Base-by-base conservation (phyloP, 2,888 invertebrate genomes). In the Balanococcus diminutus region DNA sequence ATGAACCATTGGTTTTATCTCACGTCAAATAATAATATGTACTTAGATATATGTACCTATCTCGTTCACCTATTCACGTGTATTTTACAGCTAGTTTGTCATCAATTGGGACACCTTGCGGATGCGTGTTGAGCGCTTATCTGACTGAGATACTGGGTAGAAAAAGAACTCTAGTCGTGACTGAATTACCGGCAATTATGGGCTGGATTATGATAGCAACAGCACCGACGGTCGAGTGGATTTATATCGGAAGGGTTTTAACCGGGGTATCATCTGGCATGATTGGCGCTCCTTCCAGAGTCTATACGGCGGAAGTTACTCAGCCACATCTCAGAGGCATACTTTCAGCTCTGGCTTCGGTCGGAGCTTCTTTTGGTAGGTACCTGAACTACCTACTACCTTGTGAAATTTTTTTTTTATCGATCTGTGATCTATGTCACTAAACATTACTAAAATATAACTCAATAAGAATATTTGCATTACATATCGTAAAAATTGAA, bases 291-390 rank as follows among this genome's bases (percentile, higher is more conserved):
- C 94, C 94, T 1, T 93, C 94, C 0, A 90, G 94, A 4, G 94
- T 94, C 0, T 94, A 94, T 90, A 93, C 94, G 0, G 93, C 93
- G 32, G 94, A 94, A 88, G 93, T 94, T 0, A 93, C 94, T 0
- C 94, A 94, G 87, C 94, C 94, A 0, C 94, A 94, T 89, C 90
- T 94, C 0, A 91, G 95, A n/a, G 95, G 95, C 1, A 93, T 94
- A 92, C 90, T 95, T 8, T 93, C 94, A 0, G 93, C 94, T 0
- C 89, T 94, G 51, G 92, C 94, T 0, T 94, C 95, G 56, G 93
- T 95, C 0, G 93, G 93, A 0, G 93, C 95, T 0, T 94, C 94
- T 75, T 92, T 94, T 32, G 95, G 95, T 88, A 84, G 87, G 87
- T 86, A 36, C 8, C 46, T 14, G 5, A 36, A 36, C 36, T 36